These are phyloP conservation scores for Elymnias hypermnestra DNA, from an alignment of 1,140 invertebrate genomes.

Conservation along the genomic window DNA sequence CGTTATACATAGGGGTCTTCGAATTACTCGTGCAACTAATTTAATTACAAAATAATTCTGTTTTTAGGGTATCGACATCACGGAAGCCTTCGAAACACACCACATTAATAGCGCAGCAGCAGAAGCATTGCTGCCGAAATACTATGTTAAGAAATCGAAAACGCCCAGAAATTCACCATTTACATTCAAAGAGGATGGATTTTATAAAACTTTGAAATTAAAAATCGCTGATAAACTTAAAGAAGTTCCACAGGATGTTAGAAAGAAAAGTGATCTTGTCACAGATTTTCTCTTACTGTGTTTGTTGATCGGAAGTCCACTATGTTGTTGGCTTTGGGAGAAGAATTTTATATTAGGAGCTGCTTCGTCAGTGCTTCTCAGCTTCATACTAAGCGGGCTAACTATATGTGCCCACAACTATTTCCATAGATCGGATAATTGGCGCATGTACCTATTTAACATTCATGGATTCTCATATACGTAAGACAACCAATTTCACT, in stretches of 20 bases:
- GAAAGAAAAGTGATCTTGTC: slow-evolving; percentile 69
- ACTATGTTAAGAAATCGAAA: slow-evolving; percentile 76
- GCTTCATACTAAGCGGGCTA: slow-evolving; percentile 76
- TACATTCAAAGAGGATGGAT: slow-evolving; percentile 82
- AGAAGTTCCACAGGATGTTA: slow-evolving; percentile 41
- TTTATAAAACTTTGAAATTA: slow-evolving; percentile 81
- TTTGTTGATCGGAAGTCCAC: slow-evolving; percentile 73
- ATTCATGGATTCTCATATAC: too few species aligned
- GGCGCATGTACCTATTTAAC: too few species aligned
- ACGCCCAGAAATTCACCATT: slow-evolving; percentile 79
- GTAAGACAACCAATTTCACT: too few species aligned
- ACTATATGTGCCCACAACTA: slow-evolving; percentile 86
- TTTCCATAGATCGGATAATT: slow-evolving; percentile 87
- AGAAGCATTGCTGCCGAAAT: slow-evolving; percentile 78
- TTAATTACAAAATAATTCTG: too few species aligned
- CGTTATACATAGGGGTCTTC: too few species aligned
- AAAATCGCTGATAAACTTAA: slow-evolving; percentile 76
- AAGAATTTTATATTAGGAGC: slow-evolving; percentile 41
- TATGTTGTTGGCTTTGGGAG: slow-evolving; percentile 71
- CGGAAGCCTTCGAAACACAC: slow-evolving; percentile 84
- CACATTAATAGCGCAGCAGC: slow-evolving; percentile 77
- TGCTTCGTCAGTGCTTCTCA: slow-evolving; percentile 41
- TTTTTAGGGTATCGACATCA: slow-evolving; percentile 83
- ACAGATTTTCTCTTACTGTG: slow-evolving; percentile 74
- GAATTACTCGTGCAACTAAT: too few species aligned